Percentiles rank a stretch among this genome's conserved stretches.
phyloP scores from a whole-genome alignment of 2,888 invertebrate species.

The Andrena trimmerana region DNA sequence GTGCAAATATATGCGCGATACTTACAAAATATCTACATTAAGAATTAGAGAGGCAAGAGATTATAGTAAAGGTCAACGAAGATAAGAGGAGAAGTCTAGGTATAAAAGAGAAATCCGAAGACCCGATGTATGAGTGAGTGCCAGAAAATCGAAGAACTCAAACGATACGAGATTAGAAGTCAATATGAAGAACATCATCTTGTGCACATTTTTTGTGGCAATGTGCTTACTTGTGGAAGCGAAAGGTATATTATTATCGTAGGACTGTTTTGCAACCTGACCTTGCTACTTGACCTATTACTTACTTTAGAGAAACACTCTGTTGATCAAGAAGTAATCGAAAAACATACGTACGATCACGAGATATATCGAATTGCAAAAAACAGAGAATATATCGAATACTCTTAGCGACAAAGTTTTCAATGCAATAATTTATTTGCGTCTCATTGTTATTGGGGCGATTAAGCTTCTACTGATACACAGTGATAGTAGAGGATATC shows the following conservation, averaged over 20 bases:
- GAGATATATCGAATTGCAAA: background rate
- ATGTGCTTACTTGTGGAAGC: slow-evolving; percentile 27
- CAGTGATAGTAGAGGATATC: too few relatives aligned
- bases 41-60: background rate
- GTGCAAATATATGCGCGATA: background rate
- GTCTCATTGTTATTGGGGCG: too few relatives aligned
- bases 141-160: background rate
- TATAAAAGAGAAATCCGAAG: slow-evolving; percentile 31
- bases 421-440: background rate
- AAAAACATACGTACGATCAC: background rate
- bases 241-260: slow-evolving; percentile 47
- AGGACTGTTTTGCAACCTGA: background rate
- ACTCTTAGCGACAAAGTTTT: background rate
- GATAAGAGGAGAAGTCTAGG: background rate
- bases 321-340: background rate
- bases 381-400: background rate
- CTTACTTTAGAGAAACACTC: too few relatives aligned
- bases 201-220: slow-evolving; percentile 32
- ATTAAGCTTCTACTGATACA: too few relatives aligned
- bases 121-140: background rate
- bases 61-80: slow-evolving; percentile 30
- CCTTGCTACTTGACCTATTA: background rate
- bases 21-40: background rate
- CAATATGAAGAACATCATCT: slow-evolving; percentile 47
- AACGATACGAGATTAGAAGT: background rate